A percentile compares a stretch with the other conserved stretches of the same genome.
Conservation (phyloP, 1,140 invertebrate species). For the Drosophila sulfurigaster region DNA sequence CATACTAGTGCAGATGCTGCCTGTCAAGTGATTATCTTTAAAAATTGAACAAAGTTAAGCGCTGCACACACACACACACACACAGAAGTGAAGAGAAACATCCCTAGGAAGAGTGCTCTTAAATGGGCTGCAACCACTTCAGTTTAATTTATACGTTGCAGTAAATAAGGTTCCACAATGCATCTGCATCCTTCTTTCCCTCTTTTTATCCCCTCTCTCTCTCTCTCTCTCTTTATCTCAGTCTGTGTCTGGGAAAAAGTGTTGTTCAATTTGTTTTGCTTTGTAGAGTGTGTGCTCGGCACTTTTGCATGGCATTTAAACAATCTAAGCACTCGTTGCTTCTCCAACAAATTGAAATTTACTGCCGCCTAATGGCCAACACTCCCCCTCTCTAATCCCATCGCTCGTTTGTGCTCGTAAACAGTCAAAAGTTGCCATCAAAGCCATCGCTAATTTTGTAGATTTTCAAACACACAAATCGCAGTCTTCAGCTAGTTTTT, state of each 20-base stretch:
- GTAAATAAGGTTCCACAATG: conserved; percentile 55
- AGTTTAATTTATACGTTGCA: conserved; percentile 67
- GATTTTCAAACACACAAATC: conserved; percentile 14
- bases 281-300: conserved; percentile 25
- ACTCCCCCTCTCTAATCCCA: too few species aligned
- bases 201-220: background rate
- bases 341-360: conserved; percentile 65
- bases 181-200: background rate
- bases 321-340: conserved; percentile 46
- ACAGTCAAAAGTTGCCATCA: conserved; percentile 2
- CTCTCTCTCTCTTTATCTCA: background rate
- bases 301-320: conserved; percentile 58
- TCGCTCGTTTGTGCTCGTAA: background rate
- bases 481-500: conserved; percentile 29
- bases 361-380: conserved; percentile 30
- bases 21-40: conserved; percentile 66
- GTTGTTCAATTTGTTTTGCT: conserved; percentile 59
- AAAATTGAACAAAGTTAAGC: conserved; percentile 57
- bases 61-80: background rate
- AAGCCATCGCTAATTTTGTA: conserved; percentile 20
- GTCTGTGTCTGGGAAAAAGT: conserved; percentile 50
- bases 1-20: background rate
- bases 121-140: conserved; percentile 46
- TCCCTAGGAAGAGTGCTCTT: conserved; percentile 10
- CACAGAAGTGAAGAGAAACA: background rate